phyloP scores from a whole-genome alignment of 2,113 vertebrate genomes.

The Acanthisitta chloris region DNA sequence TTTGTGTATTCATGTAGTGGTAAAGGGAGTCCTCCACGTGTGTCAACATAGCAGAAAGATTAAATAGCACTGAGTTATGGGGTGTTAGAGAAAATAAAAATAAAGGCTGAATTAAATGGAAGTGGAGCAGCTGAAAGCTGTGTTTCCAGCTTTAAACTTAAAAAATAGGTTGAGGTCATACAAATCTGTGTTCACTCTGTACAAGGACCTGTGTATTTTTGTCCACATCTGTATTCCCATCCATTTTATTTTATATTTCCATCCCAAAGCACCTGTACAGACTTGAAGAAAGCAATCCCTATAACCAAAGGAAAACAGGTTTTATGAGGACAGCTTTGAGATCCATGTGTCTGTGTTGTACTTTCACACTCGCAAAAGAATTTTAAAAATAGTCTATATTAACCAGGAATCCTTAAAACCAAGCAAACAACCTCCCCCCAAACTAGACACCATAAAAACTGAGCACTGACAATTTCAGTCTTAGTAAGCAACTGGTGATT shows the following conservation, averaged over 20 bases:
- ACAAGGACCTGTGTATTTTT: neutral
- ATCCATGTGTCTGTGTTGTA: neutral
- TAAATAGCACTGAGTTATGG: neutral
- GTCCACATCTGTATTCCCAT: neutral
- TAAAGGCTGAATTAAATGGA: neutral
- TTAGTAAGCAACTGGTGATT: neutral
- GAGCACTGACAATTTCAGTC: neutral
- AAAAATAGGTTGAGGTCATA: neutral
- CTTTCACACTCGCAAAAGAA: neutral
- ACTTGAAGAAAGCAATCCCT: neutral
- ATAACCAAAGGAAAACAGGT: neutral
- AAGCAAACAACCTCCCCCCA: neutral
- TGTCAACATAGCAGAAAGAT: neutral
- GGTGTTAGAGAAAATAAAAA: neutral
- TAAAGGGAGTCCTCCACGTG: neutral
- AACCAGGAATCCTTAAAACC: neutral
- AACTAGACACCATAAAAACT: neutral
- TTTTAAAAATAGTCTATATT: neutral
- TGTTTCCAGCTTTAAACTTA: neutral
- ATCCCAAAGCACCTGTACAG: neutral
- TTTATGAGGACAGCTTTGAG: neutral
- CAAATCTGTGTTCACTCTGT: neutral
- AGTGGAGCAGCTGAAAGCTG: neutral
- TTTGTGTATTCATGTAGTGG: neutral
- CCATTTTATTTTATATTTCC: neutral